A percentile compares a stretch with the other conserved stretches of the same genome.
Conservation (phyloP, 2,888 invertebrate genomes). For the Cyrtodaria siliqua region DNA sequence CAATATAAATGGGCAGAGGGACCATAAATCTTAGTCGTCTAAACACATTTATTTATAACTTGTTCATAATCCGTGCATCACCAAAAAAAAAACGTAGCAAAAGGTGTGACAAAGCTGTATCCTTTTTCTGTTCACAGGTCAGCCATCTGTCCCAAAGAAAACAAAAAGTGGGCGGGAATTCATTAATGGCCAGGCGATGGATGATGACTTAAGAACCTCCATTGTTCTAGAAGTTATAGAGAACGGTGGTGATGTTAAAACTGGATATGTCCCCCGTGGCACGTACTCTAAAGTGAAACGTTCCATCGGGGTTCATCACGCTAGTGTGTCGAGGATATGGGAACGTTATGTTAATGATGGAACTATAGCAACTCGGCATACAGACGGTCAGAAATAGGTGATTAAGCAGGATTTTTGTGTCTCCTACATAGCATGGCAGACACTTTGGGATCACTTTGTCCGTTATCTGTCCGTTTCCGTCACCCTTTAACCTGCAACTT, state of each 20-base stretch:
- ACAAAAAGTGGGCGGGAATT: slow-evolving; percentile 4
- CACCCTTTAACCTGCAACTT: no score
- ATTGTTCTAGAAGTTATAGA: slow-evolving; percentile 8
- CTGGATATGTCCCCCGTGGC: slow-evolving; percentile 18
- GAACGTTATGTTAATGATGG: slow-evolving; percentile 16
- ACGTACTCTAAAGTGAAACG: slow-evolving; percentile 14
- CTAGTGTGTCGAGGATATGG: slow-evolving; percentile 20
- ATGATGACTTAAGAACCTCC: slow-evolving; percentile 1
- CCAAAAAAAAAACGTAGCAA: no score
- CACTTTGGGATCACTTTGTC: no score
- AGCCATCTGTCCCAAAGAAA: background rate
- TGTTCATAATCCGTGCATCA: no score
- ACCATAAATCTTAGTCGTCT: no score
- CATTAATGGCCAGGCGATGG: slow-evolving; percentile 5
- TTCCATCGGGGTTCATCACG: background rate
- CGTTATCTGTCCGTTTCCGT: no score
- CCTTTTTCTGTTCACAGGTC: background rate
- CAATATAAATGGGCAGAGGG: no score
- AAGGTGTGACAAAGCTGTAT: no score
- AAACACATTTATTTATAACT: no score
- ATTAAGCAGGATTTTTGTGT: no score
- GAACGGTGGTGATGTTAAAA: slow-evolving; percentile 15
- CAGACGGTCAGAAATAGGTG: no score
- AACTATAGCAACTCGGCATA: slow-evolving; percentile 7
- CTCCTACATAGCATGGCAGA: no score